phyloP scores from a whole-genome alignment of 1,140 invertebrate genomes.

The Lordiphosa mommai region DNA sequence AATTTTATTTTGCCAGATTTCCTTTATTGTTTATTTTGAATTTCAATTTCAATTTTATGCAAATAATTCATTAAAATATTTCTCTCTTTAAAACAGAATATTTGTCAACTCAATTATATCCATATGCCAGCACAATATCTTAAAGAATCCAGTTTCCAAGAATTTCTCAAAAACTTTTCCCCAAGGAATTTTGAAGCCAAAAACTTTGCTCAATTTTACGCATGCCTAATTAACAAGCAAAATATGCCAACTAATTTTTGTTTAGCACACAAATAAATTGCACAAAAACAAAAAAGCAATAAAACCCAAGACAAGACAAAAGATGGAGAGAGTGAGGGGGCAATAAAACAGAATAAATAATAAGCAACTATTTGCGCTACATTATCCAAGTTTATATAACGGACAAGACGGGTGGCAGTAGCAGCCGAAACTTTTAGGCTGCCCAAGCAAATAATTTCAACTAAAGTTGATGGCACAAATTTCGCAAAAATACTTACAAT shows the following conservation, averaged over 20 bases:
- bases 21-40: no score
- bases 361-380: slow-evolving; percentile 76
- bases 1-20: no score
- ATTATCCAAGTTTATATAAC: slow-evolving; percentile 74
- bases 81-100: no score
- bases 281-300: slow-evolving; percentile 48
- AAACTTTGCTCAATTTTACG: slow-evolving; percentile 62
- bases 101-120: no score
- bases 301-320: slow-evolving; percentile 18
- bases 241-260: slow-evolving; percentile 74
- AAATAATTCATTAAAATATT: no score
- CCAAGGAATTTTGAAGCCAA: slow-evolving; percentile 4
- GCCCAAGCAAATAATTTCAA: slow-evolving; percentile 69
- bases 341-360: slow-evolving; percentile 70
- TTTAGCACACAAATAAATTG: slow-evolving; percentile 56
- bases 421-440: slow-evolving; percentile 10
- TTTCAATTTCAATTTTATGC: no score
- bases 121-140: no score
- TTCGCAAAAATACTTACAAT: slow-evolving; percentile 67
- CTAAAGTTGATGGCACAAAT: slow-evolving; percentile 66
- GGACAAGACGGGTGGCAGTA: slow-evolving; percentile 16
- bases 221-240: slow-evolving; percentile 69
- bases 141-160: not conserved
- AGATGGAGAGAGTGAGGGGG: not conserved
- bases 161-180: not conserved